These are phyloP conservation scores for Enteromius treurensis DNA, from an alignment of 2,797 vertebrate species.

Conservation along the genomic window DNA sequence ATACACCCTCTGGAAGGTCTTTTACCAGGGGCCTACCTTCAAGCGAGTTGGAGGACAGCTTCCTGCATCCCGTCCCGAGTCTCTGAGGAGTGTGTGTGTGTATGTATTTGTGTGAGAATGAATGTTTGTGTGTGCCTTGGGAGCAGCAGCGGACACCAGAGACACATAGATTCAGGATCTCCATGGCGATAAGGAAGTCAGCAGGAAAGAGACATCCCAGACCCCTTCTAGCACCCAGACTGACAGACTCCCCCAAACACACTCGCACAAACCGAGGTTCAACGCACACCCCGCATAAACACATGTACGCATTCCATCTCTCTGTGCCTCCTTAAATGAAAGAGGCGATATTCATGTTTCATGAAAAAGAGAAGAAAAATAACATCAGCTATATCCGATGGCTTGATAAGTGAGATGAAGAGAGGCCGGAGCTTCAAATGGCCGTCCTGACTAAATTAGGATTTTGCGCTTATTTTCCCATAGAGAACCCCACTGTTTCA, in stretches of 20 bases:
- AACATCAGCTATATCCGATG: constrained; percentile 77
- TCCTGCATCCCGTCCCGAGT: constrained; percentile 50
- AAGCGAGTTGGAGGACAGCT: constrained; percentile 46
- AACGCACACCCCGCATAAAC: constrained; percentile 26
- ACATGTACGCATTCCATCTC: constrained; percentile 41
- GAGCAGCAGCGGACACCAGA: constrained; percentile 63
- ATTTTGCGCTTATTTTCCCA: constrained; percentile 51
- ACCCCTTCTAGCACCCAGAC: constrained; percentile 65
- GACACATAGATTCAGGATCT: constrained; percentile 70
- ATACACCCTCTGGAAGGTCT: constrained; percentile 47
- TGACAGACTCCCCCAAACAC: constrained; percentile 58
- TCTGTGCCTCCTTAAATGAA: constrained; percentile 63
- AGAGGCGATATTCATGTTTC: constrained; percentile 75
- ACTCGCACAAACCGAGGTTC: constrained; percentile 27
- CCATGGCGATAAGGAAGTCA: constrained; percentile 75
- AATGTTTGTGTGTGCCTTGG: constrained; percentile 55
- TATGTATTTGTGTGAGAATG: constrained; percentile 42
- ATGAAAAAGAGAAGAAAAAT: constrained; percentile 75
- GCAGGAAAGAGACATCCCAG: constrained; percentile 79
- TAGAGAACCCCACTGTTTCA: constrained; percentile 30
- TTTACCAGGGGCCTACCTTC: constrained; percentile 45
- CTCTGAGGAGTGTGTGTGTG: constrained; percentile 34
- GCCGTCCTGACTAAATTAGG: constrained; percentile 65
- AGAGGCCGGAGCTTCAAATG: constrained; percentile 26
- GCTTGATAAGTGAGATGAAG: constrained; percentile 55